A percentile compares a stretch with the other conserved stretches of the same genome.
Evolutionary conservation across 2,797 vertebrate genomes (phyloP).

Genomic region (Echeneis naucrates): DNA sequence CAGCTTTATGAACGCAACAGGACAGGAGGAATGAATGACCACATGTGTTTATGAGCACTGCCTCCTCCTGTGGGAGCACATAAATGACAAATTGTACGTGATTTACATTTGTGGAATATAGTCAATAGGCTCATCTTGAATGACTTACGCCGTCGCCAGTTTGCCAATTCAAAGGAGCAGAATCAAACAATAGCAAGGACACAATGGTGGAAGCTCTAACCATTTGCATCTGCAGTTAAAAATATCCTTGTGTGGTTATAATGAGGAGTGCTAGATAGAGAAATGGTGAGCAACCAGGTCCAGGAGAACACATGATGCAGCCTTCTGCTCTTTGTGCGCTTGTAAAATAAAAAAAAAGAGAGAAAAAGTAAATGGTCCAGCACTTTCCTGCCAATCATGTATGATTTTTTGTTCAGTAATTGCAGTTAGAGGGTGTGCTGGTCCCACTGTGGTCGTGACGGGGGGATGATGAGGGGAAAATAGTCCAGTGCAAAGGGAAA

Average conservation of each 20-base stretch:
- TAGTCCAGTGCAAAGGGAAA: neutral
- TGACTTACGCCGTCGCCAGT: neutral
- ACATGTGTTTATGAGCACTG: conserved; percentile 50
- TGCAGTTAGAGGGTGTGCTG: neutral
- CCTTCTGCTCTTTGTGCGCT: conserved; percentile 4
- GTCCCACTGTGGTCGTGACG: neutral
- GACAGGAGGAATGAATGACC: conserved; percentile 46
- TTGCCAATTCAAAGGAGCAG: conserved; percentile 3
- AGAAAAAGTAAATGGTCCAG: conserved; percentile 27
- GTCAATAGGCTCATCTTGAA: conserved; percentile 24
- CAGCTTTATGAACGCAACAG: conserved; percentile 43
- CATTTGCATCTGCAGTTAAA: neutral
- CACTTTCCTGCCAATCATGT: conserved; percentile 27
- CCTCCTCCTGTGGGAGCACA: conserved; percentile 50
- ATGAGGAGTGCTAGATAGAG: neutral
- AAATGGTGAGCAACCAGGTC: conserved; percentile 7
- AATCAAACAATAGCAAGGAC: conserved; percentile 9
- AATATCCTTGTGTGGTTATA: conserved; percentile 13
- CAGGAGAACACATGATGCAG: neutral
- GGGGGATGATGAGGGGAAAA: conserved; percentile 20
- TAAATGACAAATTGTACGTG: conserved; percentile 56
- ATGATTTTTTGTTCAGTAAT: conserved; percentile 18
- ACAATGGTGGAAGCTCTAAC: neutral
- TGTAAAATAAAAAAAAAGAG: conserved; percentile 49
- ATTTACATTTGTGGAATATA: conserved; percentile 55